These are phyloP conservation scores for Anorthoa munda DNA, from an alignment of 2,888 invertebrate species.

Conservation along the genomic window DNA sequence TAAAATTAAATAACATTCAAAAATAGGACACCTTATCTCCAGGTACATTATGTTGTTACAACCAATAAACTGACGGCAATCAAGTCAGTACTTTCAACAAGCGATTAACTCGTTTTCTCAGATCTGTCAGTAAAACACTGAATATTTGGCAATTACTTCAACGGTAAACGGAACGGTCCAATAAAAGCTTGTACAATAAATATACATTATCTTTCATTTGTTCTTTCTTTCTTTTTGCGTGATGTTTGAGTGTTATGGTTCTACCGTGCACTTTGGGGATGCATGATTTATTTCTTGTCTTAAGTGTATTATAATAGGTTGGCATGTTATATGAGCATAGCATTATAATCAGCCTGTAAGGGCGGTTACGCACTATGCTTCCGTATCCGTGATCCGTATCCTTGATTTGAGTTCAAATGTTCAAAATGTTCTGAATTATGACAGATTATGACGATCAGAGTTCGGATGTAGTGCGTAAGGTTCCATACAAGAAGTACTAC, in stretches of 20 bases:
- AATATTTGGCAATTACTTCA: slow-evolving; percentile 56
- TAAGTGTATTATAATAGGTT: neutral
- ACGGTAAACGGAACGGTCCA: slow-evolving; percentile 41
- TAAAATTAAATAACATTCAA: neutral
- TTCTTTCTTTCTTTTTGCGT: too few species aligned
- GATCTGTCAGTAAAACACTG: slow-evolving; percentile 48
- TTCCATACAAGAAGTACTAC: too few species aligned
- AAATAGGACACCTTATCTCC: slow-evolving; percentile 24
- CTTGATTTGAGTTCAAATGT: too few species aligned
- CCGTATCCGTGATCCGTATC: too few species aligned
- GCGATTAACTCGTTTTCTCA: slow-evolving; percentile 54
- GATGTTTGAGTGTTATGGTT: slow-evolving; percentile 1
- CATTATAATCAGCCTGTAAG: too few species aligned
- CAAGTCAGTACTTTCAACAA: slow-evolving; percentile 54
- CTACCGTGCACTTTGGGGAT: neutral
- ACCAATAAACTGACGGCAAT: slow-evolving; percentile 48
- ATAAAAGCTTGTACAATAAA: slow-evolving; percentile 58
- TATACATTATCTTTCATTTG: slow-evolving; percentile 50
- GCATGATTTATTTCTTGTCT: neutral
- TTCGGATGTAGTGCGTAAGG: too few species aligned
- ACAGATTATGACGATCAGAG: too few species aligned
- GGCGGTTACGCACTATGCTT: too few species aligned
- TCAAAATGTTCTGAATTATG: too few species aligned
- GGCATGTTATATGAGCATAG: too few species aligned
- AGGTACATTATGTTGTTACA: slow-evolving; percentile 35